Percentiles rank a stretch among this genome's conserved stretches.
These are phyloP conservation scores for Callocephalon fimbriatum DNA, from an alignment of 2,113 vertebrate genomes.

Conservation along the genomic window DNA sequence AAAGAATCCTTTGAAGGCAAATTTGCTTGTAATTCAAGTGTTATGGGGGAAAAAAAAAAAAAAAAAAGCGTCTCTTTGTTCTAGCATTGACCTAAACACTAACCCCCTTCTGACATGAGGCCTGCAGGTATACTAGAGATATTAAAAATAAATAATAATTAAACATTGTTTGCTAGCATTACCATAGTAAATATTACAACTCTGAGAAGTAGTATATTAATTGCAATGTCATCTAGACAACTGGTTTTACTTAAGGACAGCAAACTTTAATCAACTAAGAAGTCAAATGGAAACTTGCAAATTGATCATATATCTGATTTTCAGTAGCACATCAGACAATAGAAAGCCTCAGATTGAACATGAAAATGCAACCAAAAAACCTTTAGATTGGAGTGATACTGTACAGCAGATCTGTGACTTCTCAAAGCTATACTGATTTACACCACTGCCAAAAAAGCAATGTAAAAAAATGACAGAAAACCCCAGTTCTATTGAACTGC, in stretches of 20 bases:
- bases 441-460: not conserved
- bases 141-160: not conserved
- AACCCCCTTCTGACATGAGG: not conserved
- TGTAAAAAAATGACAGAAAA: not conserved
- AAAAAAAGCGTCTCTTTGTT: not conserved
- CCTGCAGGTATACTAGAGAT: not conserved
- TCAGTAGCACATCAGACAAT: not conserved
- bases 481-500: not conserved
- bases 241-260: not conserved
- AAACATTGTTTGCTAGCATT: not conserved
- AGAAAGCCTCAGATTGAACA: not conserved
- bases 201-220: not conserved
- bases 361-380: not conserved
- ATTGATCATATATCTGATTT: not conserved
- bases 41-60: not conserved
- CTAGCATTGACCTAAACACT: not conserved
- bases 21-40: constrained; percentile 10
- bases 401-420: not conserved
- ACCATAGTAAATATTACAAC: not conserved
- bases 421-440: not conserved
- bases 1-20: constrained; percentile 7
- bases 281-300: not conserved
- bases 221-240: not conserved
- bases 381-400: not conserved
- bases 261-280: not conserved